Percentiles rank a stretch among this genome's conserved stretches.
Evolutionary conservation across 1,140 invertebrate genomes (phyloP).

Genomic region (Kradibia gibbosae): DNA sequence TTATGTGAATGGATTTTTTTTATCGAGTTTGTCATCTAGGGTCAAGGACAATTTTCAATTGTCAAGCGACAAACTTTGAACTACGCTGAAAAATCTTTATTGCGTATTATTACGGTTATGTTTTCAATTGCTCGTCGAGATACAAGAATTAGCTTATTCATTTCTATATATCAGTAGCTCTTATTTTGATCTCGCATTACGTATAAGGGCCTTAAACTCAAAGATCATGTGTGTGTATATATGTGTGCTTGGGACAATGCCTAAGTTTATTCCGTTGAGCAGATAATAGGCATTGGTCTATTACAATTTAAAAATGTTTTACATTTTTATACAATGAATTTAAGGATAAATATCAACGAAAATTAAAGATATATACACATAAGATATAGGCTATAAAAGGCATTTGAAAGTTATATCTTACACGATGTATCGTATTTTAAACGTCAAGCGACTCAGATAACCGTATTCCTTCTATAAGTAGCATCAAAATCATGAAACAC

Average conservation of each 20-base stretch:
- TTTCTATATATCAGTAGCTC: neutral
- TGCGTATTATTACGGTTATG: neutral
- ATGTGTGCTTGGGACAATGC: too few relatives aligned
- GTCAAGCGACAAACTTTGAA: neutral
- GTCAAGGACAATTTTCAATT: neutral
- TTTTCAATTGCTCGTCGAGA: neutral
- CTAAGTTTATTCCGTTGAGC: neutral
- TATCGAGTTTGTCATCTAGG: slow-evolving; percentile 44
- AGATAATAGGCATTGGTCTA: neutral
- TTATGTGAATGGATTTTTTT: slow-evolving; percentile 26
- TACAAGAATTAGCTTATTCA: neutral
- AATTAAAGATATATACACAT: too few relatives aligned
- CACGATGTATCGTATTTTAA: slow-evolving; percentile 10
- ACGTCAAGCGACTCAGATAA: slow-evolving; percentile 22
- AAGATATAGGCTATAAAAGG: too few relatives aligned
- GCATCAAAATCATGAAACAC: slow-evolving; percentile 32
- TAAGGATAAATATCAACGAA: too few relatives aligned
- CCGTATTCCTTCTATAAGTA: slow-evolving; percentile 31
- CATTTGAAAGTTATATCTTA: too few relatives aligned
- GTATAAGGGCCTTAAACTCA: too few relatives aligned
- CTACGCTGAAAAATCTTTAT: neutral
- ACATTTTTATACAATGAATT: neutral
- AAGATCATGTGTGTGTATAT: too few relatives aligned
- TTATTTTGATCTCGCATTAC: too few relatives aligned
- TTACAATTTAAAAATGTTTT: neutral